Percentiles rank a stretch among this genome's conserved stretches.
Conservation (phyloP, 2,888 invertebrate species). For the Clusia tigrina region DNA sequence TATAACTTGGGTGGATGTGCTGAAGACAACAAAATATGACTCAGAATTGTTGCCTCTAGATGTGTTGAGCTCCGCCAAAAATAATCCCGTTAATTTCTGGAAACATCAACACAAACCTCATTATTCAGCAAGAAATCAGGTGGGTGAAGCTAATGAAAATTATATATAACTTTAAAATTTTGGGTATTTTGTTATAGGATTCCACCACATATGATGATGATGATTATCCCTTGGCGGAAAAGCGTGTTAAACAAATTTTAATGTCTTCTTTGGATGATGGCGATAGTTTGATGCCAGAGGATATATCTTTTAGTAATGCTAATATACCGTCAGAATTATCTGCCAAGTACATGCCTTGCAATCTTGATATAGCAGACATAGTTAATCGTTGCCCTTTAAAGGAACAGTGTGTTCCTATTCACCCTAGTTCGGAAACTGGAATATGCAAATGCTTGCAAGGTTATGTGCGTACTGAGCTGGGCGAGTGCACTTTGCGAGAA, state of each 20-base stretch:
- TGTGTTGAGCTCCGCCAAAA: constrained; percentile 32
- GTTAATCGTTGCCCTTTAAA: constrained; percentile 70
- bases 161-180: constrained; percentile 1
- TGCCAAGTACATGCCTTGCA: constrained; percentile 68
- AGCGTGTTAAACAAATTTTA: constrained; percentile 56
- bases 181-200: constrained; percentile 31
- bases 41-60: constrained; percentile 48
- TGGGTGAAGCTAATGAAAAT: constrained; percentile 15
- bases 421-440: constrained; percentile 70
- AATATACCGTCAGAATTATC: constrained; percentile 32
- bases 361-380: constrained; percentile 64
- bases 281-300: constrained; percentile 65
- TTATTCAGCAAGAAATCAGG: constrained; percentile 40
- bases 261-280: constrained; percentile 54
- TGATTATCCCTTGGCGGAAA: constrained; percentile 56
- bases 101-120: constrained; percentile 51
- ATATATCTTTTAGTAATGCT: constrained; percentile 63
- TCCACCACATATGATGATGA: constrained; percentile 55
- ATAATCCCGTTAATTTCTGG: constrained; percentile 56
- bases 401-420: constrained; percentile 73
- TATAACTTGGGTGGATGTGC: constrained; percentile 54
- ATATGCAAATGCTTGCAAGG: constrained; percentile 77
- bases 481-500: constrained; percentile 57
- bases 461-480: constrained; percentile 67
- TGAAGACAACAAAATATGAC: constrained; percentile 50